phyloP scores from a whole-genome alignment of 1,140 invertebrate species.

The Stegodyphus mimosarum region DNA sequence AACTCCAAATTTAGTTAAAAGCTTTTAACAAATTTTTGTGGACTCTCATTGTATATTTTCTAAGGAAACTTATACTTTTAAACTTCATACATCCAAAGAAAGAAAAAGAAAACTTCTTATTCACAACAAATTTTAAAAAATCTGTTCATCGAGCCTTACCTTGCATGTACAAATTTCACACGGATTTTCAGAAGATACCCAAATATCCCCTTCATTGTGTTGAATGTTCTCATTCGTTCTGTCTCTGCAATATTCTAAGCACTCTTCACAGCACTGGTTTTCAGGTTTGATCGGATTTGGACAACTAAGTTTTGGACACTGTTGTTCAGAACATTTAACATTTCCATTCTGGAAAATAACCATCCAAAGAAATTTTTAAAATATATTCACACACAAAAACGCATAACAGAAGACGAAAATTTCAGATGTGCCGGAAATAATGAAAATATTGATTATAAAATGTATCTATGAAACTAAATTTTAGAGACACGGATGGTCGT shows the following conservation, averaged over 20 bases:
- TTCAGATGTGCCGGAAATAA: too few relatives aligned
- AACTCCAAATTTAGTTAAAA: too few relatives aligned
- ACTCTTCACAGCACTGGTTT: slow-evolving; percentile 51
- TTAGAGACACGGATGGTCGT: too few relatives aligned
- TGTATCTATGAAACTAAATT: too few relatives aligned
- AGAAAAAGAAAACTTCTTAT: not conserved
- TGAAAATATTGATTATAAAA: too few relatives aligned
- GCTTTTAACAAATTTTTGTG: too few relatives aligned
- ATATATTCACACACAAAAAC: too few relatives aligned
- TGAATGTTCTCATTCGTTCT: not conserved
- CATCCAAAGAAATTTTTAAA: not conserved
- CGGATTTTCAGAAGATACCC: slow-evolving; percentile 73
- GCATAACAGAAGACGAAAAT: too few relatives aligned
- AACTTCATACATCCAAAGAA: not conserved
- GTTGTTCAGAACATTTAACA: slow-evolving; percentile 22
- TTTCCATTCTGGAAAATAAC: slow-evolving; percentile 49
- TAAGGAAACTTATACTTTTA: too few relatives aligned
- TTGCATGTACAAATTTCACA: slow-evolving; percentile 82
- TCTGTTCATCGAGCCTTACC: slow-evolving; percentile 70
- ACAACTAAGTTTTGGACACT: slow-evolving; percentile 41
- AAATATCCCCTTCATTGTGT: slow-evolving; percentile 67
- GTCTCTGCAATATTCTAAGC: slow-evolving; percentile 26
- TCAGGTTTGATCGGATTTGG: not conserved
- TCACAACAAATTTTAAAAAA: not conserved
- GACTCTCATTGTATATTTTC: too few relatives aligned